A percentile compares a stretch with the other conserved stretches of the same genome.
phyloP scores from a whole-genome alignment of 2,113 vertebrate genomes.

The Recurvirostra avosetta region DNA sequence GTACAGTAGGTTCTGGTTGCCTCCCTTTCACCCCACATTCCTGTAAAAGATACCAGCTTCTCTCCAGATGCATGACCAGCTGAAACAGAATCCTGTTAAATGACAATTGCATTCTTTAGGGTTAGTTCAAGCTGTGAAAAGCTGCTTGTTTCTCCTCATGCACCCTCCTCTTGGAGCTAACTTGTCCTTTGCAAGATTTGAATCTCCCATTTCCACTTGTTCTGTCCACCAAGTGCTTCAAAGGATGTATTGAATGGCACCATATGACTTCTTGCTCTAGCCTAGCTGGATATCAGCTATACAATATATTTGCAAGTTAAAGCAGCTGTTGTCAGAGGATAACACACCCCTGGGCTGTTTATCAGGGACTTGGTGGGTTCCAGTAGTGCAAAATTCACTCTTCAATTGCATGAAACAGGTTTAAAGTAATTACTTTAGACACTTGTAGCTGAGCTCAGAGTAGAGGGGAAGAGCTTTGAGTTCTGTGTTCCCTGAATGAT shows the following conservation, averaged over 20 bases:
- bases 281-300: background rate
- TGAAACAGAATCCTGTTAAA: background rate
- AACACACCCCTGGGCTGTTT: background rate
- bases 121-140: background rate
- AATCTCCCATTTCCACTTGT: background rate
- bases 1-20: slow-evolving; percentile 81
- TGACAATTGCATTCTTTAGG: background rate
- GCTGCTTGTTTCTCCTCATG: background rate
- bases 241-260: background rate
- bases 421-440: background rate
- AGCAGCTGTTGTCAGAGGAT: background rate
- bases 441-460: background rate
- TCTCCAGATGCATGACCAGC: background rate
- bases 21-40: background rate
- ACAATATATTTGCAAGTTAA: background rate
- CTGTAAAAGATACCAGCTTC: background rate
- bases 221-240: background rate
- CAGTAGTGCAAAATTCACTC: background rate
- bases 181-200: background rate
- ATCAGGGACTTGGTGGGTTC: background rate
- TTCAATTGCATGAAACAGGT: background rate
- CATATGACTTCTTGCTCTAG: background rate
- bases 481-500: background rate
- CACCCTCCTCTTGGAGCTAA: background rate
- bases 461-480: background rate